Evolutionary conservation across 2,888 invertebrate genomes (phyloP).

Genomic region (Pheosia tremula): DNA sequence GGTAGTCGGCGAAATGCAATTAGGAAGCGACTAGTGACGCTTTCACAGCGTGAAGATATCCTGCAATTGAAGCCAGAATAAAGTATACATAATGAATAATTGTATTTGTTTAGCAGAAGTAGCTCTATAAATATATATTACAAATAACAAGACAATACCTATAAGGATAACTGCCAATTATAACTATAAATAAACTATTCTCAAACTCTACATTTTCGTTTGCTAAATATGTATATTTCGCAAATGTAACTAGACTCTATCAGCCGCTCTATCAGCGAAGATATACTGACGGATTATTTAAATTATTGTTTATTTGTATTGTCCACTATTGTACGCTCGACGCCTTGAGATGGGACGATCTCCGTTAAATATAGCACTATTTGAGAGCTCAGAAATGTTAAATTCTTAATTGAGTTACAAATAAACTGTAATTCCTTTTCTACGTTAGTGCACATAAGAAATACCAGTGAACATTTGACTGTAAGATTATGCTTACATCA

Average conservation of each 20-base stretch:
- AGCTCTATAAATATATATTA: no score
- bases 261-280: no score
- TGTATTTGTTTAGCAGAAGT: background rate
- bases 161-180: no score
- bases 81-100: conserved; percentile 1
- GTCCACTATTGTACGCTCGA: conserved; percentile 17
- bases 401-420: conserved; percentile 24
- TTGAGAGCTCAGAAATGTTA: conserved; percentile 24
- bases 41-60: conserved; percentile 39
- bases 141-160: no score
- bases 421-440: background rate
- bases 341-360: conserved; percentile 16
- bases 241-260: no score
- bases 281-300: background rate
- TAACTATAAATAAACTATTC: no score
- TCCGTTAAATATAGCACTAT: conserved; percentile 31
- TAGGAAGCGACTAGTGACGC: conserved; percentile 53
- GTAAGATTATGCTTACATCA: no score
- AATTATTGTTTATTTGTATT: background rate
- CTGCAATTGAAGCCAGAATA: conserved; percentile 30
- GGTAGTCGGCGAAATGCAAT: conserved; percentile 56
- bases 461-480: background rate
- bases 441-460: background rate
- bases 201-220: no score
- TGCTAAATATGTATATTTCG: no score